Evolutionary conservation across 2,113 vertebrate species (phyloP).

Genomic region (Laterallus jamaicensis): DNA sequence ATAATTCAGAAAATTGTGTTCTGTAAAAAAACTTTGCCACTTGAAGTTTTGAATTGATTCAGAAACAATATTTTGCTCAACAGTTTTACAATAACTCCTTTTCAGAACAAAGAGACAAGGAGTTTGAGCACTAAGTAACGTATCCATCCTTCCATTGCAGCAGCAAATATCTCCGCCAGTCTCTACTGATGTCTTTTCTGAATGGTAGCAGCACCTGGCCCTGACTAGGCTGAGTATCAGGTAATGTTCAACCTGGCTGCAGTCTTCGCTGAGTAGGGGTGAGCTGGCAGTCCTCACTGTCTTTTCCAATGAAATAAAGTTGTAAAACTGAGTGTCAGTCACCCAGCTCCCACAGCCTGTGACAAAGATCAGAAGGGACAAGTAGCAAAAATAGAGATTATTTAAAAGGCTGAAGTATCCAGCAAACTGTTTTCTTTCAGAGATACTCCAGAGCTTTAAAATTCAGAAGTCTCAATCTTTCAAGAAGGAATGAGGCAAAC

Average conservation of each 20-base stretch:
- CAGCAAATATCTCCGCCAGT: not conserved
- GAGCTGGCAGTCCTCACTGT: not conserved
- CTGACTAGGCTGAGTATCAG: not conserved
- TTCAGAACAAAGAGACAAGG: not conserved
- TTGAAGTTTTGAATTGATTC: not conserved
- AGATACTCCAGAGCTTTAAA: not conserved
- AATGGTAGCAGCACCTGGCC: not conserved
- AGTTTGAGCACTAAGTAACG: not conserved
- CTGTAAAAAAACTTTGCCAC: not conserved
- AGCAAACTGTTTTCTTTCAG: not conserved
- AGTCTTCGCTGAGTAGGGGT: not conserved
- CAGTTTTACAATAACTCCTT: not conserved
- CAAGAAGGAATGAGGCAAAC: not conserved
- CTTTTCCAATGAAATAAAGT: not conserved
- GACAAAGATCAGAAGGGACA: not conserved
- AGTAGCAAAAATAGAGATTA: slow-evolving; percentile 4
- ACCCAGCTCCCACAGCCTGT: not conserved
- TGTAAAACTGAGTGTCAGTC: not conserved
- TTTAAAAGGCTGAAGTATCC: not conserved
- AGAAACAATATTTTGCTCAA: not conserved
- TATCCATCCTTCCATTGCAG: no score
- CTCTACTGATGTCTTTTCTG: not conserved
- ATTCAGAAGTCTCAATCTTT: not conserved
- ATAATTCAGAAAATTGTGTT: not conserved
- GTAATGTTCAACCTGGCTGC: not conserved